Percentiles rank a stretch among this genome's conserved stretches.
These are phyloP conservation scores for Decapterus maruadsi DNA, from an alignment of 2,797 vertebrate species.

Conservation along the genomic window DNA sequence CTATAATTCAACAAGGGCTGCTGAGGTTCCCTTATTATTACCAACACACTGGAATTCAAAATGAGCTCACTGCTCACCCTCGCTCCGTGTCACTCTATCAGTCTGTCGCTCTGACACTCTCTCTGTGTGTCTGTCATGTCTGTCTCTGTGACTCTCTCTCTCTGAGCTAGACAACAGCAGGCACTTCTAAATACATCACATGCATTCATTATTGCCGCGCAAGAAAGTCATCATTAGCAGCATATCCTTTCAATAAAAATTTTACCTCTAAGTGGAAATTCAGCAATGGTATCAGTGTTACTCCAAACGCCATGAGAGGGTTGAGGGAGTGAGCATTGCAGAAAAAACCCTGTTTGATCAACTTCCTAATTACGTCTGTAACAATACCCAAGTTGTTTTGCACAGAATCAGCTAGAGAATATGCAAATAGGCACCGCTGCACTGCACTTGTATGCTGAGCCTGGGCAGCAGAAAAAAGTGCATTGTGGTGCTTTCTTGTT, in stretches of 20 bases:
- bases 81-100: constrained; percentile 68
- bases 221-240: constrained; percentile 68
- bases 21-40: constrained; percentile 82
- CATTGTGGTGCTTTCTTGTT: constrained; percentile 79
- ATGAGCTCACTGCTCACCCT: constrained; percentile 66
- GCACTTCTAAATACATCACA: constrained; percentile 51
- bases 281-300: constrained; percentile 49
- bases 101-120: constrained; percentile 53
- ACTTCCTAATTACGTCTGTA: constrained; percentile 81
- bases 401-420: constrained; percentile 74
- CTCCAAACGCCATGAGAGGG: constrained; percentile 55
- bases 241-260: constrained; percentile 38
- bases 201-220: constrained; percentile 48
- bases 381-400: constrained; percentile 83
- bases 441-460: constrained; percentile 65
- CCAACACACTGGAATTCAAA: constrained; percentile 79
- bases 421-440: constrained; percentile 74
- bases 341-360: constrained; percentile 77
- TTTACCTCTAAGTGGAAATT: constrained; percentile 66
- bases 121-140: constrained; percentile 50
- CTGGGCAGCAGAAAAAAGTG: constrained; percentile 68
- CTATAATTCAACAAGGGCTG: constrained; percentile 85
- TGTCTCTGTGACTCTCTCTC: constrained; percentile 56
- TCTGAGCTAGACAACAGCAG: constrained; percentile 58
- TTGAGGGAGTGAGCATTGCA: constrained; percentile 56